These are phyloP conservation scores for Syngnathus typhle DNA, from an alignment of 2,113 vertebrate genomes.

Conservation along the genomic window DNA sequence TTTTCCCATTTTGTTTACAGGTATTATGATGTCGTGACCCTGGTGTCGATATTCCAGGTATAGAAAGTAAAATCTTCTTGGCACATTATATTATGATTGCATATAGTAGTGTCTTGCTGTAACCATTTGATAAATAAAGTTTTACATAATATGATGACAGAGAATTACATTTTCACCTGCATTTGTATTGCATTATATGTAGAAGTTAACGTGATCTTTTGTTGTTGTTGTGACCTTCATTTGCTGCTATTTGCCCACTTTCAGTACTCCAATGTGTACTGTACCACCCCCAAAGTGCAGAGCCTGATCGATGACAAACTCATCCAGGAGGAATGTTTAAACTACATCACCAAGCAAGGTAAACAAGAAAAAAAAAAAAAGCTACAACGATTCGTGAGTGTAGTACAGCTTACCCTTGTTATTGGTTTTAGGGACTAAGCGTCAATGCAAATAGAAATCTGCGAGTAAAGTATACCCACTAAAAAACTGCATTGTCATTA, in stretches of 20 bases:
- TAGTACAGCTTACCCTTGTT: not conserved
- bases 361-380: constrained; percentile 11
- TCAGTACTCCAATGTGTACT: constrained; percentile 97
- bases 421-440: not conserved
- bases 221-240: not conserved
- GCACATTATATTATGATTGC: not conserved
- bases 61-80: not conserved
- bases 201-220: not conserved
- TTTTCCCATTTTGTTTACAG: constrained; percentile 59
- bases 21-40: constrained; percentile 89
- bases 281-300: constrained; percentile 91
- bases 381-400: not conserved
- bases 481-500: not conserved
- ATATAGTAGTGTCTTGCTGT: not conserved
- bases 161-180: not conserved
- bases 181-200: not conserved
- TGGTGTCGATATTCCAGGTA: constrained; percentile 97
- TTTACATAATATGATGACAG: not conserved
- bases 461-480: too few relatives aligned
- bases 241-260: constrained; percentile 9
- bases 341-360: constrained; percentile 90
- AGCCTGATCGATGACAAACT: constrained; percentile 90
- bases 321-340: constrained; percentile 89
- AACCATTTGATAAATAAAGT: not conserved
- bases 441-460: too few relatives aligned